phyloP scores from a whole-genome alignment of 1,140 invertebrate species.

The Bradynema listronoti region DNA sequence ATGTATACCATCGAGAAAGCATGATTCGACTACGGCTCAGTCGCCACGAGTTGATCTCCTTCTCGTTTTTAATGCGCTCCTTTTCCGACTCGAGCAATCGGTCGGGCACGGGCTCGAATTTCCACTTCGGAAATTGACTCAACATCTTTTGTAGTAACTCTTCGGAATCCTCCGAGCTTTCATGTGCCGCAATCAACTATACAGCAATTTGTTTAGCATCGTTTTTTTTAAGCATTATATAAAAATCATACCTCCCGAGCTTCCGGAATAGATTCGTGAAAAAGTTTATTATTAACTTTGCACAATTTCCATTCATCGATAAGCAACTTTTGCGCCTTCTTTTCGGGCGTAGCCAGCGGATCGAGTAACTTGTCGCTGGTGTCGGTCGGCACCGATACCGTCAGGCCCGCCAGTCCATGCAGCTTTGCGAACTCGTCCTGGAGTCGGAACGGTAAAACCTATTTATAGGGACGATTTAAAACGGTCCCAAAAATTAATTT shows the following conservation, averaged over 20 bases:
- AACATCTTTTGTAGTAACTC: too few relatives aligned
- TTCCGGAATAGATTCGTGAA: slow-evolving; percentile 38
- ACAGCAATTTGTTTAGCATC: too few relatives aligned
- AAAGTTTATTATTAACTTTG: slow-evolving; percentile 27
- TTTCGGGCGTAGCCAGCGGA: slow-evolving; percentile 36
- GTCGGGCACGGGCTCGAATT: too few relatives aligned
- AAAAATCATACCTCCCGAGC: slow-evolving; percentile 9
- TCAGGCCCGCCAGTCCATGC: slow-evolving; percentile 40
- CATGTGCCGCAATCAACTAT: too few relatives aligned
- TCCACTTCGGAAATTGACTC: too few relatives aligned
- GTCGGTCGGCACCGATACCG: slow-evolving; percentile 42
- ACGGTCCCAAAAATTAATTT: background rate
- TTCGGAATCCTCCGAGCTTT: too few relatives aligned
- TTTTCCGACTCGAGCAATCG: too few relatives aligned
- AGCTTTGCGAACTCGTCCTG: slow-evolving; percentile 51
- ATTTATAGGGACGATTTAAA: background rate
- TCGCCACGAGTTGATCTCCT: too few relatives aligned
- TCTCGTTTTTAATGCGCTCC: too few relatives aligned
- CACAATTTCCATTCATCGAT: slow-evolving; percentile 19
- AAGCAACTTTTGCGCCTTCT: slow-evolving; percentile 4
- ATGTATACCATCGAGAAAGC: too few relatives aligned
- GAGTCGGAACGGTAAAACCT: slow-evolving; percentile 44
- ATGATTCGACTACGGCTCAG: too few relatives aligned
- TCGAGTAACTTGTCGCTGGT: slow-evolving; percentile 44
- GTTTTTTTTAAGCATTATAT: too few relatives aligned